These are phyloP conservation scores for Cecidostiba fungosa DNA, from an alignment of 2,888 invertebrate species.

Conservation along the genomic window DNA sequence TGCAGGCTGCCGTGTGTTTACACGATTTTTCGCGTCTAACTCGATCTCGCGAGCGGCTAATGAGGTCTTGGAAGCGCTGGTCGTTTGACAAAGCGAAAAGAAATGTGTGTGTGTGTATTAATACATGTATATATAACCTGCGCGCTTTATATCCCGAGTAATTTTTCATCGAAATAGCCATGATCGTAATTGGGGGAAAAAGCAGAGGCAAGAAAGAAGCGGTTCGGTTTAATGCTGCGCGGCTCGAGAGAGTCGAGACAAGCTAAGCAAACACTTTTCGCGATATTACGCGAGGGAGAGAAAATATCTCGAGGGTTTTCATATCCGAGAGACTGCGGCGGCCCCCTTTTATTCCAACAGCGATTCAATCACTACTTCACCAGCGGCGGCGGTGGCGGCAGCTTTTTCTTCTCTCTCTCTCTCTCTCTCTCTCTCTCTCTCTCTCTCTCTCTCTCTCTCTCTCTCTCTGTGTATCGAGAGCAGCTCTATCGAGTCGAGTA, in stretches of 20 bases:
- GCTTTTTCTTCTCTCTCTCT: neutral
- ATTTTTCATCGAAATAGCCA: slow-evolving; percentile 53
- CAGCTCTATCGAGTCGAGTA: neutral
- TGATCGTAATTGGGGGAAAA: slow-evolving; percentile 55
- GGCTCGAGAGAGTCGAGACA: slow-evolving; percentile 71
- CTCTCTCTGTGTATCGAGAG: neutral
- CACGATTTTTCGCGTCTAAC: too few relatives aligned
- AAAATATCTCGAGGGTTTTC: slow-evolving; percentile 65
- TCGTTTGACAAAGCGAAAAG: too few relatives aligned
- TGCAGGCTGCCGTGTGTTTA: neutral
- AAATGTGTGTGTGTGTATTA: too few relatives aligned
- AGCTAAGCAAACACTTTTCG: slow-evolving; percentile 79
- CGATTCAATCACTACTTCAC: slow-evolving; percentile 48
- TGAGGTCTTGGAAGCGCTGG: neutral
- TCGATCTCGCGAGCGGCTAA: slow-evolving; percentile 4
- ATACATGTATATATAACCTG: too few relatives aligned
- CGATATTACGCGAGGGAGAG: slow-evolving; percentile 74
- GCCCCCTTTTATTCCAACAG: slow-evolving; percentile 46
- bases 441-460: too few relatives aligned
- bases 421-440: too few relatives aligned
- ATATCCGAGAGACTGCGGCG: slow-evolving; percentile 27
- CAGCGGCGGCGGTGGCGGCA: neutral
- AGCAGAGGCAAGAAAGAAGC: slow-evolving; percentile 45
- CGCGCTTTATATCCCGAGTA: slow-evolving; percentile 22
- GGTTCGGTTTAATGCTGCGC: slow-evolving; percentile 57